Evolutionary conservation across 2,113 vertebrate genomes (phyloP).

Genomic region (Gymnocephalus cernua): DNA sequence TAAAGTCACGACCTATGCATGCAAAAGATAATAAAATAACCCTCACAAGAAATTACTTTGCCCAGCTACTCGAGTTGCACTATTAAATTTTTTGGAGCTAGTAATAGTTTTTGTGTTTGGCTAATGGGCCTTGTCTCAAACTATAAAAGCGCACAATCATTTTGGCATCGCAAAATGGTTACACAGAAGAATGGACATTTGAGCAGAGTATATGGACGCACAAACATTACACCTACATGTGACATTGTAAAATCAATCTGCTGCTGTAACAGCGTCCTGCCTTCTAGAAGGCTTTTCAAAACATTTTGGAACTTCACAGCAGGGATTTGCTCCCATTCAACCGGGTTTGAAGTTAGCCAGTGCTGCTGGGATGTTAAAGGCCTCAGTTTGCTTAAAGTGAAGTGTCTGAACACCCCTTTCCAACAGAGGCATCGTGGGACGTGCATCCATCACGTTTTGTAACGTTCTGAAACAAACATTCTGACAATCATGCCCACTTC

Average conservation of each 20-base stretch:
- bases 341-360: too few relatives aligned
- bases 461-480: too few relatives aligned
- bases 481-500: too few relatives aligned
- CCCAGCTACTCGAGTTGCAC: neutral
- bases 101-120: neutral
- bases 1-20: slow-evolving; percentile 8
- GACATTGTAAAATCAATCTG: neutral
- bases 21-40: slow-evolving; percentile 33
- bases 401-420: neutral
- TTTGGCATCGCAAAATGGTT: neutral
- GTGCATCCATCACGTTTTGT: too few relatives aligned
- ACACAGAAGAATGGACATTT: neutral
- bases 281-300: too few relatives aligned
- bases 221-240: too few relatives aligned
- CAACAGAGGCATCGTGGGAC: too few relatives aligned
- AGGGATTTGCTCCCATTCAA: neutral
- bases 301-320: neutral
- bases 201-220: neutral
- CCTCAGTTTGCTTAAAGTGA: too few relatives aligned
- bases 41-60: too few relatives aligned
- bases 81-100: slow-evolving; percentile 3
- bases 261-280: neutral
- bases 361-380: neutral
- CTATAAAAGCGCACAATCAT: slow-evolving; percentile 1
- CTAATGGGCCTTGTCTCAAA: neutral